Evolutionary conservation across 1,140 invertebrate species (phyloP), one percentile per base, ranked within the genome.

Genomic region (Nylanderia fulva): DNA sequence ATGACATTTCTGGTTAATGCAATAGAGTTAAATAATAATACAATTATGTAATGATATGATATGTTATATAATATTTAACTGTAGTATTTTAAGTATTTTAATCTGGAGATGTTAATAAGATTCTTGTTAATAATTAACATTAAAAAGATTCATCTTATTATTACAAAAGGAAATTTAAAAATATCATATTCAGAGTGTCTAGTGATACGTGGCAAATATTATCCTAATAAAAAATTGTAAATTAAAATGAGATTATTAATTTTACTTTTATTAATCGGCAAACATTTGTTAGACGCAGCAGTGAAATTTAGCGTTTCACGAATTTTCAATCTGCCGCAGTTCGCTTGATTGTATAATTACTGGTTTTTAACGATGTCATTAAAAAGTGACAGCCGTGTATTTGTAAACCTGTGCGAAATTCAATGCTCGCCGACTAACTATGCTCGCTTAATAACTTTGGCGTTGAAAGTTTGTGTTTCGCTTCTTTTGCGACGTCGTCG

Each of bases 191-290:
- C 27, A 75, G n/a, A 27, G n/a, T 2, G n/a, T 75, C 0, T 6
- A 27, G 15, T 8, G 11, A 15, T n/a, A n/a, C n/a, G 7, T 27
- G 39, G 15, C 1, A 39, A 60, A 60, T 27, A 27, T 8, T 15
- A 8, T 1, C 8, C 5, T n/a, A 15, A 54, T 71, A 15, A 75
- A 75, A 39, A 60, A 75, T n/a, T 75, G 8, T 15, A 75, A 54
- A 75, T 75, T 60, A 61, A 61, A 75, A 42, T 29, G 9, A 33
- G 8, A 75, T 48, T 75, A 60, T 60, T 61, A 75, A 75, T 61
- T 75, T 29, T 42, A 18, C n/a, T n/a, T n/a, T n/a, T n/a, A n/a
- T n/a, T 15, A 27, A 75, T 2, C 24, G 36, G 39, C 24, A n/a
- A 60, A 75, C 15, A 61, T 27, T 75, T 24, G 2, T n/a, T 13